Conservation (phyloP, 2,113 vertebrate genomes). For the Pongo abelii region DNA sequence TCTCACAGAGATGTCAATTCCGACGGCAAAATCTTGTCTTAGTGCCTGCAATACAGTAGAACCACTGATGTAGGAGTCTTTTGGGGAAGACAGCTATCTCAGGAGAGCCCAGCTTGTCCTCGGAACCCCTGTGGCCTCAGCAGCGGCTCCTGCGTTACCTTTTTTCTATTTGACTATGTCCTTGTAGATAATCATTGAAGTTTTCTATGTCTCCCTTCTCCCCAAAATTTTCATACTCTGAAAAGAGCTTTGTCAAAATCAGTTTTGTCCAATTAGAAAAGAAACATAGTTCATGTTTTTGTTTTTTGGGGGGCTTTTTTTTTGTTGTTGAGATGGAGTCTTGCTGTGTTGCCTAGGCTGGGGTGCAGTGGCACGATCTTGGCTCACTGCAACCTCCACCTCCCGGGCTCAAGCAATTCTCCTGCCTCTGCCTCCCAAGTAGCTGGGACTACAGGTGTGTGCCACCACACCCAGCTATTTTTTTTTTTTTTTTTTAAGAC, state of each 20-base stretch:
- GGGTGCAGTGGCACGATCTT: too few species aligned
- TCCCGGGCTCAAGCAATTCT: too few species aligned
- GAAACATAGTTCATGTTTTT: neutral
- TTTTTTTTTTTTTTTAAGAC: too few species aligned
- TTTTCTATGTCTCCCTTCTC: neutral
- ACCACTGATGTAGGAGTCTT: too few species aligned
- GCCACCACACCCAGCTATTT: too few species aligned
- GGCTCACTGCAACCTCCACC: too few species aligned
- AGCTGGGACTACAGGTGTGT: too few species aligned
- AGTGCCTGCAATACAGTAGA: neutral
- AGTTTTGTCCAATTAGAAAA: neutral
- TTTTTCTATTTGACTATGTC: neutral
- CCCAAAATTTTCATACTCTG: neutral
- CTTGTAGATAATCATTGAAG: neutral
- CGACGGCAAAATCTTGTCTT: neutral
- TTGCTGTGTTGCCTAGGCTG: too few species aligned
- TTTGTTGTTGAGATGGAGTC: too few species aligned
- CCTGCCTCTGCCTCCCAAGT: too few species aligned
- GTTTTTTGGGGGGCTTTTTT: rapidly evolving
- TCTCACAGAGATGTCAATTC: neutral
- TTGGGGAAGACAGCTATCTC: neutral
- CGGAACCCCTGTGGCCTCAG: neutral
- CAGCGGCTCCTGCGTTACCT: neutral
- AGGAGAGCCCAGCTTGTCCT: neutral
- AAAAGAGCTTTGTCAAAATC: neutral